These are phyloP conservation scores for Batillaria attramentaria DNA, from an alignment of 1,140 invertebrate genomes.

Conservation along the genomic window DNA sequence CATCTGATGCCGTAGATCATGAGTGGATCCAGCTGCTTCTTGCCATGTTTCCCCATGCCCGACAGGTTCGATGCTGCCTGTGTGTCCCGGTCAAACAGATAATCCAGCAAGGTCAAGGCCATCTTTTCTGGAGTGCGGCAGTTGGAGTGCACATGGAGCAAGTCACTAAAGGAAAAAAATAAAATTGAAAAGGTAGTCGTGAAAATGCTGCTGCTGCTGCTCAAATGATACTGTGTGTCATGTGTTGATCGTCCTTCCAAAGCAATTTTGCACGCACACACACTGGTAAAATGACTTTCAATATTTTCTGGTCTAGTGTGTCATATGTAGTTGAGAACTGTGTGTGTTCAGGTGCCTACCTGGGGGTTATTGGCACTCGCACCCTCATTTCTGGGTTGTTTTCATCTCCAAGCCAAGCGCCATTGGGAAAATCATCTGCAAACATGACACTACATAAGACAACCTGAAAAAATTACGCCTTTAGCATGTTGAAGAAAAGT, in stretches of 20 bases:
- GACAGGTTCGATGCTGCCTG: conserved; percentile 75
- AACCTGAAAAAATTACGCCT: neutral
- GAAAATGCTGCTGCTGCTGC: too few species aligned
- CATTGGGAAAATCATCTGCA: conserved; percentile 74
- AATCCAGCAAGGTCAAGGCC: conserved; percentile 75
- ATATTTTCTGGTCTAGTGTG: neutral
- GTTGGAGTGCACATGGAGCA: conserved; percentile 75
- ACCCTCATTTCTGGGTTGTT: conserved; percentile 74
- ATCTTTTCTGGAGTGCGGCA: conserved; percentile 76
- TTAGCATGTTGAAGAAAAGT: too few species aligned
- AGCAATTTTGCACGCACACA: neutral
- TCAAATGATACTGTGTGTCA: too few species aligned
- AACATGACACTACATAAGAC: neutral
- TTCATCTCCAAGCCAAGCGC: conserved; percentile 76
- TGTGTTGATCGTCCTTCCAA: too few species aligned
- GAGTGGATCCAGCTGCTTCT: conserved; percentile 75
- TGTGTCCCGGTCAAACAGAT: conserved; percentile 75
- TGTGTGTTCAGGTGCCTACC: conserved; percentile 59
- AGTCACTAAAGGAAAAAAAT: too few species aligned
- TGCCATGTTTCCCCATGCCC: conserved; percentile 75
- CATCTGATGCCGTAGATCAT: conserved; percentile 76
- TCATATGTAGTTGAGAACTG: too few species aligned
- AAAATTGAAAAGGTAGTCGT: too few species aligned
- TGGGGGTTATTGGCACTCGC: conserved; percentile 73
- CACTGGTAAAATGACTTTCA: neutral